Evolutionary conservation across 2,888 invertebrate species (phyloP).

Genomic region (Protodeltote pygarga): DNA sequence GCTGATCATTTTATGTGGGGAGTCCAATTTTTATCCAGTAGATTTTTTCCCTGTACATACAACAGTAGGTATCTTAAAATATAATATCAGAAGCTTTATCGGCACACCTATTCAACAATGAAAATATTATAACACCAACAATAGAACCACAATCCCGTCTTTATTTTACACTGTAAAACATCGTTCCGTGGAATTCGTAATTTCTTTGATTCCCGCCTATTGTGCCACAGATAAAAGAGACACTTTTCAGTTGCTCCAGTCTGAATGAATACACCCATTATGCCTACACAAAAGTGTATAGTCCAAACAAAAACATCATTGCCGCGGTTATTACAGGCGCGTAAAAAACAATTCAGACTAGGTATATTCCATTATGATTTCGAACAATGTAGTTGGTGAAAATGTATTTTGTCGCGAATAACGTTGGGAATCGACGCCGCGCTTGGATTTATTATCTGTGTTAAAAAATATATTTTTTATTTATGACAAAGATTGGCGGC

Average conservation of each 20-base stretch:
- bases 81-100: slow-evolving; percentile 44
- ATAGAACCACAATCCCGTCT: slow-evolving; percentile 57
- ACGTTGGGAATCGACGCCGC: slow-evolving; percentile 54
- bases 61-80: too few species aligned
- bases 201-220: slow-evolving; percentile 84
- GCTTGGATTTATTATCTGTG: slow-evolving; percentile 50
- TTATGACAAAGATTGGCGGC: slow-evolving; percentile 24
- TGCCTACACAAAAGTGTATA: slow-evolving; percentile 82
- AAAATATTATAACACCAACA: slow-evolving; percentile 59
- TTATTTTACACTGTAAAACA: slow-evolving; percentile 80
- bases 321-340: slow-evolving; percentile 69
- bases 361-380: slow-evolving; percentile 74
- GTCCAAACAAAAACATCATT: slow-evolving; percentile 82
- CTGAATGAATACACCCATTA: slow-evolving; percentile 85
- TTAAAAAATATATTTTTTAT: slow-evolving; percentile 31
- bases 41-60: too few species aligned
- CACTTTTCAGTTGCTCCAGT: slow-evolving; percentile 80
- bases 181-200: slow-evolving; percentile 75
- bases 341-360: slow-evolving; percentile 77
- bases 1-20: too few species aligned
- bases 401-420: slow-evolving; percentile 67
- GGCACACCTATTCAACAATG: slow-evolving; percentile 50
- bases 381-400: slow-evolving; percentile 71
- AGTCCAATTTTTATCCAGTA: too few species aligned
- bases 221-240: slow-evolving; percentile 83